These are phyloP conservation scores for Melipona beecheii DNA, from an alignment of 2,888 invertebrate species.

Conservation along the genomic window DNA sequence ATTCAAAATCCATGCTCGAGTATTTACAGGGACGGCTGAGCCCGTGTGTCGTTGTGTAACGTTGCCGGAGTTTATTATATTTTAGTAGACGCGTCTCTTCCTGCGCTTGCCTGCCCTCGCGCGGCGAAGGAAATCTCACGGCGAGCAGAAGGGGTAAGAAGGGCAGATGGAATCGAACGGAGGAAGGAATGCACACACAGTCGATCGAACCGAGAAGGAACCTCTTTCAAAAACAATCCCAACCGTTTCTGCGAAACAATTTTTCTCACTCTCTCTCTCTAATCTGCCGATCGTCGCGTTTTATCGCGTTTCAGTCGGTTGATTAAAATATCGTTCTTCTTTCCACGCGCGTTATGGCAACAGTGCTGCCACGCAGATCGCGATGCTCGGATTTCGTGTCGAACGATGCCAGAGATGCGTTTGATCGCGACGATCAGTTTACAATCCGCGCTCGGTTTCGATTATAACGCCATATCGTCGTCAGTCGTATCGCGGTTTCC, in stretches of 20 bases:
- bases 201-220: slow-evolving; percentile 44
- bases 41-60: slow-evolving; percentile 60
- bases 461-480: too few relatives aligned
- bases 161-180: slow-evolving; percentile 42
- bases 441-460: too few relatives aligned
- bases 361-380: too few relatives aligned
- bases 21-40: slow-evolving; percentile 69
- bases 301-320: background rate
- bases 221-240: slow-evolving; percentile 29
- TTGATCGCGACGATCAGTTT: too few relatives aligned
- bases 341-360: background rate
- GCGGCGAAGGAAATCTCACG: slow-evolving; percentile 43
- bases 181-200: slow-evolving; percentile 9
- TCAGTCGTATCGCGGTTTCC: too few relatives aligned
- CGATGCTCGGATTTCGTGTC: too few relatives aligned
- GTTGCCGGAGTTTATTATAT: slow-evolving; percentile 71
- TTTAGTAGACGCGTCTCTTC: slow-evolving; percentile 69
- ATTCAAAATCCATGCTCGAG: slow-evolving; percentile 73
- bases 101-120: slow-evolving; percentile 24
- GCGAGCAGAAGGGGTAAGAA: background rate
- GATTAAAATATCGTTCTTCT: background rate
- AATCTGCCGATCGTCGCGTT: background rate
- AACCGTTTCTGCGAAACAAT: background rate
- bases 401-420: too few relatives aligned
- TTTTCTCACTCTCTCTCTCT: background rate